Percentiles rank a stretch among this genome's conserved stretches.
These are phyloP conservation scores for Cepaea hortensis DNA, from an alignment of 2,888 invertebrate genomes.

Conservation along the genomic window DNA sequence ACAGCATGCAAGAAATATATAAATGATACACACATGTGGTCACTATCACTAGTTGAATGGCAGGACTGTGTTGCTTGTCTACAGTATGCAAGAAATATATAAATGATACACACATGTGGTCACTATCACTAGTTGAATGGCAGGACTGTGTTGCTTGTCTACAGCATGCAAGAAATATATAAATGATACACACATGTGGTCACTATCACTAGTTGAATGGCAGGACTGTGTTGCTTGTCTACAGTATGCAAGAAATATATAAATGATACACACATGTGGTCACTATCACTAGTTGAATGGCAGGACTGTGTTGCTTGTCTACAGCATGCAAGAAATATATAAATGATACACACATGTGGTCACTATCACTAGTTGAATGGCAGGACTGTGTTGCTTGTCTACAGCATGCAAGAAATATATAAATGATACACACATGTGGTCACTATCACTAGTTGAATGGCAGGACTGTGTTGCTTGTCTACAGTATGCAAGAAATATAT, in stretches of 20 bases:
- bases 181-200: constrained; percentile 48
- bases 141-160: constrained; percentile 60
- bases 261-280: constrained; percentile 48
- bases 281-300: constrained; percentile 63
- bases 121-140: constrained; percentile 63
- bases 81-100: neutral
- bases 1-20: neutral
- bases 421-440: constrained; percentile 48
- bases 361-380: constrained; percentile 63
- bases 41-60: constrained; percentile 63
- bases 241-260: neutral
- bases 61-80: constrained; percentile 60
- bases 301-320: constrained; percentile 60
- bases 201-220: constrained; percentile 63
- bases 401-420: neutral
- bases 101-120: constrained; percentile 48
- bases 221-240: constrained; percentile 60
- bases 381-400: constrained; percentile 60
- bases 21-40: constrained; percentile 48
- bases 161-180: neutral
- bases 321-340: neutral
- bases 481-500: neutral
- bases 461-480: constrained; percentile 60
- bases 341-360: constrained; percentile 48
- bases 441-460: constrained; percentile 63